Evolutionary conservation across 2,797 vertebrate species (phyloP).

Genomic region (Urosaurus nigricauda): DNA sequence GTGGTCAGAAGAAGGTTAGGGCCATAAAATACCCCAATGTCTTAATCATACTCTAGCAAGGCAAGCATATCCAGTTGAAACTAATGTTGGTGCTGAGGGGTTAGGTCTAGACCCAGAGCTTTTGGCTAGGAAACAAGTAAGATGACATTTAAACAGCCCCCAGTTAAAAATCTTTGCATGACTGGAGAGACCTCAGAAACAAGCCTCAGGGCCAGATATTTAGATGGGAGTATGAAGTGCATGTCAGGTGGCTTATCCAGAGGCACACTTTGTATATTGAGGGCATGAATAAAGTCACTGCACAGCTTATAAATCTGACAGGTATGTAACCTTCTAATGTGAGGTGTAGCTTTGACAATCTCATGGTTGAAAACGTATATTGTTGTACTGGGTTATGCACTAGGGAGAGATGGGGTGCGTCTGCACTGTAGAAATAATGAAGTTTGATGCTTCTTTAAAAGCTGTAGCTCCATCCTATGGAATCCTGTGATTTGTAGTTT

Average conservation of each 20-base stretch:
- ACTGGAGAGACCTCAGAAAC: not conserved
- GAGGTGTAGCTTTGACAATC: not conserved
- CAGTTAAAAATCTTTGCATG: not conserved
- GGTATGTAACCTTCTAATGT: not conserved
- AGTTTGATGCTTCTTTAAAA: too few relatives aligned
- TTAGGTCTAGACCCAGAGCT: not conserved
- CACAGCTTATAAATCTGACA: not conserved
- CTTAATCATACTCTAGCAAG: slow-evolving; percentile 21
- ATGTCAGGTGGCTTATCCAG: not conserved
- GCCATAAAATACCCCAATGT: slow-evolving; percentile 38
- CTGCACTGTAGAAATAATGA: too few relatives aligned
- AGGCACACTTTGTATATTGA: not conserved
- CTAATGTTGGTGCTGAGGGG: slow-evolving; percentile 30
- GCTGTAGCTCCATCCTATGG: too few relatives aligned
- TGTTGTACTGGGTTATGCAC: too few relatives aligned
- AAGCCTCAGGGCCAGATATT: not conserved
- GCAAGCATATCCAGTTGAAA: slow-evolving; percentile 37
- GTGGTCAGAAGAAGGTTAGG: slow-evolving; percentile 22
- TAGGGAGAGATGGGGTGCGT: not conserved
- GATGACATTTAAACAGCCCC: not conserved
- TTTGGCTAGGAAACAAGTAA: not conserved
- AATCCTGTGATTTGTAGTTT: too few relatives aligned
- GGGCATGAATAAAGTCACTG: not conserved
- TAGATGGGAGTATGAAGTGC: not conserved
- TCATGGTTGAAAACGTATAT: not conserved